Conservation (phyloP, 2,888 invertebrate genomes). For the Gnatocerus cornutus region DNA sequence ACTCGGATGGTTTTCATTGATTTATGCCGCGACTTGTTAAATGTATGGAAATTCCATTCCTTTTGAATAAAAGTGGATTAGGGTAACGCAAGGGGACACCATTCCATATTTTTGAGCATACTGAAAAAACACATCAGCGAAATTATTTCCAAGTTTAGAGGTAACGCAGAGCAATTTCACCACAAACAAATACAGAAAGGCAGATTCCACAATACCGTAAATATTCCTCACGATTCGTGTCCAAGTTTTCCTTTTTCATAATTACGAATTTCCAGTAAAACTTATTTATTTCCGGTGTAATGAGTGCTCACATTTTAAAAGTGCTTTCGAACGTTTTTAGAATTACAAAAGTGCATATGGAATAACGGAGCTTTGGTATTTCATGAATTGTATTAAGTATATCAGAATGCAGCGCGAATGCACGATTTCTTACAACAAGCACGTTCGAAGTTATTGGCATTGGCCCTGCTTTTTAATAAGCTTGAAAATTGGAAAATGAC, state of each 20-base stretch:
- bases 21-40: slow-evolving; percentile 2
- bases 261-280: not conserved
- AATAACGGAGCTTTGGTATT: slow-evolving; percentile 28
- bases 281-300: not conserved
- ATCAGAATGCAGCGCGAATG: slow-evolving; percentile 33
- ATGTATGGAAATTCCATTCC: not conserved
- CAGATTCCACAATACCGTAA: too few species aligned
- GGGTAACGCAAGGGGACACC: too few species aligned
- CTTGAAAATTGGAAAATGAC: too few species aligned
- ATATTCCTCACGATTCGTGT: too few species aligned
- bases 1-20: not conserved
- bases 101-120: too few species aligned
- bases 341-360: slow-evolving; percentile 20
- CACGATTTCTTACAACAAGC: slow-evolving; percentile 32
- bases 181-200: too few species aligned
- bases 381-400: slow-evolving; percentile 32
- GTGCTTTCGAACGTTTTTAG: slow-evolving; percentile 8
- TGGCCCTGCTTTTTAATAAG: slow-evolving; percentile 5
- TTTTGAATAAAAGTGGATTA: too few species aligned
- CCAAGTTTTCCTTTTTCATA: not conserved
- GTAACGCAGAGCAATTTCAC: too few species aligned
- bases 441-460: slow-evolving; percentile 29
- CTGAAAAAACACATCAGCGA: too few species aligned
- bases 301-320: not conserved
- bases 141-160: too few species aligned